phyloP scores from a whole-genome alignment of 2,888 invertebrate genomes.

The Trissoscelio sp. region DNA sequence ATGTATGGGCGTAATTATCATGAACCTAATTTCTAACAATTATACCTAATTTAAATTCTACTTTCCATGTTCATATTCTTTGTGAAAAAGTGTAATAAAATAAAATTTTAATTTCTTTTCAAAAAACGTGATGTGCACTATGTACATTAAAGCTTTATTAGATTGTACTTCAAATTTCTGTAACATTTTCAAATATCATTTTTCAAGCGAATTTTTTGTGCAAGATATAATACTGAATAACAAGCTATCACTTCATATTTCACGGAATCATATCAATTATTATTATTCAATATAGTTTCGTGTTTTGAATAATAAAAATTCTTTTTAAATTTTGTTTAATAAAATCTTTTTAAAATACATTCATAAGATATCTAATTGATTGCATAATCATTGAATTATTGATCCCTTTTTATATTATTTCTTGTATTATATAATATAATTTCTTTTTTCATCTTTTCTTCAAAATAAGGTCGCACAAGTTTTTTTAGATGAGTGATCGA shows the following conservation, averaged over 20 bases:
- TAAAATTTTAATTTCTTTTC: not conserved
- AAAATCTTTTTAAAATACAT: no score
- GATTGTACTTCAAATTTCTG: no score
- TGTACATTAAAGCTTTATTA: no score
- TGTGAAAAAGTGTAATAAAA: not conserved
- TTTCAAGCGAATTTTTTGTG: no score
- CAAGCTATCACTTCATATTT: no score
- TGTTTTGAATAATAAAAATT: no score
- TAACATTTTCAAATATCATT: not conserved
- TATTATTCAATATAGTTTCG: no score
- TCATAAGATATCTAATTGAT: no score
- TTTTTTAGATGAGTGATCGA: constrained; percentile 4
- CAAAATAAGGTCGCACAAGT: not conserved
- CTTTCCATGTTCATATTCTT: not conserved
- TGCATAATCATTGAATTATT: not conserved
- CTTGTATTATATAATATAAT: not conserved
- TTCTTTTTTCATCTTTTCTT: constrained; percentile 6
- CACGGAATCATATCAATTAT: no score
- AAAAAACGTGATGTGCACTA: not conserved
- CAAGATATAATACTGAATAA: no score
- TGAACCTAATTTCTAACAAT: constrained; percentile 13
- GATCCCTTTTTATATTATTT: not conserved
- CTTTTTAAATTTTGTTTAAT: no score
- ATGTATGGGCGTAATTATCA: constrained; percentile 7
- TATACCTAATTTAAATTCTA: not conserved